Evolutionary conservation across 2,888 invertebrate genomes (phyloP), one percentile per base, ranked within the genome.

Genomic region (Caenorhabditis sp.): DNA sequence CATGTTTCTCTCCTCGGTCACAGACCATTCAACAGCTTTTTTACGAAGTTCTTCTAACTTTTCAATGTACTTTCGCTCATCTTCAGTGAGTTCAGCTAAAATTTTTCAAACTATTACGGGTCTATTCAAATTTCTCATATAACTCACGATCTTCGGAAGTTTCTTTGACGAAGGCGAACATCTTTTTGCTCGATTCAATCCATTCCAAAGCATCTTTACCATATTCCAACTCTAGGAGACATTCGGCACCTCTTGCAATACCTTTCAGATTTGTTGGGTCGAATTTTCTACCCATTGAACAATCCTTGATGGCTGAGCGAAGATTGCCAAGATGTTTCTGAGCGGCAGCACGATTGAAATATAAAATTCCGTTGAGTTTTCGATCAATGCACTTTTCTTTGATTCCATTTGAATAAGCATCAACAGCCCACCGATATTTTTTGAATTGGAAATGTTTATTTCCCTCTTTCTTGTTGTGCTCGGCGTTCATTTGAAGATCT

Each of bases 381-480:
- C 91, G 90, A 78, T 93, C 90, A 0, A 90, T 89, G 88, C 93
- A 93, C 84, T 92, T 92, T 1, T 91, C 90, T 88, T 92, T 93
- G 52, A 97, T 36, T 81, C 85, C 97, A 89, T 95, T 95, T 0
- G 94, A 94, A 88, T 96, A 96, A 64, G 88, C 89, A 31, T 89
- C 89, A 49, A 95, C 92, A 0, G 96, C 94, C 88, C 94, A 90
- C 75, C 94, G 91, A 87, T 95, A 99, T 87, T 97, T 95, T 88
- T 94, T 95, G 86, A 93, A 92, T 87, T 95, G 94, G 88, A 95
- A 96, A 89, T 96, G 94, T 81, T 93, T 93, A 88, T 96, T 96
- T 0, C 97, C 99, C 89, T 97, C 97, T 67, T 95, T 94, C 88
- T 96, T 97, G 88, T 95, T 95, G 79, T 92, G 93, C 0, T 90